Conservation (phyloP, 2,888 invertebrate genomes). For the Nomada goodeniana region DNA sequence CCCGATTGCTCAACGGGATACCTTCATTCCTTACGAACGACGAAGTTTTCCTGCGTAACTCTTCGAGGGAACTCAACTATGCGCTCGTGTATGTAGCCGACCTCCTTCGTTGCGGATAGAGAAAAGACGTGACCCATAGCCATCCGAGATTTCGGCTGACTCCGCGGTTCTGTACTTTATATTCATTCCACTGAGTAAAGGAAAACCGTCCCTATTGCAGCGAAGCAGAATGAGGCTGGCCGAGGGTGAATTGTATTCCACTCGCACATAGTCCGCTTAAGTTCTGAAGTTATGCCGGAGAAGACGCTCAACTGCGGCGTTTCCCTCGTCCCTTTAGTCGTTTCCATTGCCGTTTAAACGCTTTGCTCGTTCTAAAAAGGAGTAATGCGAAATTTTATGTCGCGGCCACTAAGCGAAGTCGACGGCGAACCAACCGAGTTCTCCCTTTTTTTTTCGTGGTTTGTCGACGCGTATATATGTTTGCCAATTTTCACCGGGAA, state of each 20-base stretch:
- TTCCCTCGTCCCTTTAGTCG: not conserved
- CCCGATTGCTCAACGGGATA: not conserved
- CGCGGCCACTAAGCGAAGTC: no score
- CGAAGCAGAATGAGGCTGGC: slow-evolving; percentile 18
- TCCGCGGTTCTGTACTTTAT: slow-evolving; percentile 22
- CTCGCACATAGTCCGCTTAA: not conserved
- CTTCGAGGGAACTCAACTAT: not conserved
- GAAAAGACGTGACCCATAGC: slow-evolving; percentile 34
- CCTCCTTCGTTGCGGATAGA: slow-evolving; percentile 14
- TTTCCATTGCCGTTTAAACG: not conserved
- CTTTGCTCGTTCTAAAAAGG: not conserved
- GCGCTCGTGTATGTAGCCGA: not conserved
- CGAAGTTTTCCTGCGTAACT: slow-evolving; percentile 7
- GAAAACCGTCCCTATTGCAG: slow-evolving; percentile 27
- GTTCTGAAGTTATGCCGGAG: not conserved
- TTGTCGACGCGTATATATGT: no score
- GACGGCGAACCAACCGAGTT: no score
- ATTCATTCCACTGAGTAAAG: slow-evolving; percentile 40
- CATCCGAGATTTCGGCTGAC: slow-evolving; percentile 23
- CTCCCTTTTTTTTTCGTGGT: no score
- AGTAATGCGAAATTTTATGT: no score
- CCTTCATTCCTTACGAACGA: not conserved
- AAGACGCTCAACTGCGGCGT: slow-evolving; percentile 3
- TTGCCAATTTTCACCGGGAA: no score
- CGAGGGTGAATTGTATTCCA: slow-evolving; percentile 5